Evolutionary conservation across 2,113 vertebrate species (phyloP).

Genomic region (Ranitomeya variabilis): DNA sequence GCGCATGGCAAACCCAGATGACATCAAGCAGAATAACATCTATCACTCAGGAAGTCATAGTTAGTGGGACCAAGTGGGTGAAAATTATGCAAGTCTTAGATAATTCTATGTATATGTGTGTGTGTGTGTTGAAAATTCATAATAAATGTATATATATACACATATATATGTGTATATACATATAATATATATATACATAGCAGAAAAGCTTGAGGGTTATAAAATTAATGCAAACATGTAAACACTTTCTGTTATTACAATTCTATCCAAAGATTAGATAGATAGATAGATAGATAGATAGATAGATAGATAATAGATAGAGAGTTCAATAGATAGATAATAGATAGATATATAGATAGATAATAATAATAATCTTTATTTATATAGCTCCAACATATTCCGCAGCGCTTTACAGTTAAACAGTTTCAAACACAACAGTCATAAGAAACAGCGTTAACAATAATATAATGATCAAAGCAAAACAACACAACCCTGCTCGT

Average conservation of each 20-base stretch:
- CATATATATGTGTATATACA: too few species aligned
- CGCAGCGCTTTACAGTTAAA: too few species aligned
- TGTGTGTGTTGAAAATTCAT: too few species aligned
- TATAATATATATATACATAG: background rate
- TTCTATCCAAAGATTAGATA: background rate
- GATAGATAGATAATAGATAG: background rate
- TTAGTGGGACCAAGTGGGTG: background rate
- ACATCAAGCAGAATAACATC: slow-evolving; percentile 18
- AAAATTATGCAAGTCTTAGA: background rate
- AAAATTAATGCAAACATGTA: background rate
- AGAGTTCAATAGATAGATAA: background rate
- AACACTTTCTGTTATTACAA: background rate
- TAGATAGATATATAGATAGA: background rate
- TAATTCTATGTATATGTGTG: too few species aligned
- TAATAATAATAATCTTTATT: too few species aligned
- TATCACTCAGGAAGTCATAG: background rate
- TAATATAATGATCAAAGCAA: too few species aligned
- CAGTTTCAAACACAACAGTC: too few species aligned
- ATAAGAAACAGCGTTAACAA: too few species aligned
- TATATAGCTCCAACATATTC: too few species aligned
- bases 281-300: slow-evolving; percentile 1
- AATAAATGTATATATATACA: too few species aligned
- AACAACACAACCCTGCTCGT: too few species aligned
- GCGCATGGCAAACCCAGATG: slow-evolving; percentile 22
- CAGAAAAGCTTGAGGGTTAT: background rate